Conservation (phyloP, 2,888 invertebrate genomes). For the Hemithea aestivaria region DNA sequence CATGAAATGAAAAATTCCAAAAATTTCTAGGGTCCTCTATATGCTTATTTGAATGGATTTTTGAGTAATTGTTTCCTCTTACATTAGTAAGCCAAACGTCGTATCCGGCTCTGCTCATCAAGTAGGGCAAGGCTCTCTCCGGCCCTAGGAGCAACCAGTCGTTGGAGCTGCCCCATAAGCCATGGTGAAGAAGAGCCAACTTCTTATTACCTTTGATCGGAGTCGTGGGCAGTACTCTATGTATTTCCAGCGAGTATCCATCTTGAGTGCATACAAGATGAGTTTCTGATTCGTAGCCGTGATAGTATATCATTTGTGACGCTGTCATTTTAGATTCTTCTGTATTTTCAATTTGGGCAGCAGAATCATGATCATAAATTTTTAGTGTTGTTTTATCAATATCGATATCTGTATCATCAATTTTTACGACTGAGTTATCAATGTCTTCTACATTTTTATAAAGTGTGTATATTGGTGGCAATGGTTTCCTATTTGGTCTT, state of each 20-base stretch:
- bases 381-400: too few relatives aligned
- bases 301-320: constrained; percentile 21
- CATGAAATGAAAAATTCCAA: constrained; percentile 54
- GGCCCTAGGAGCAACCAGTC: constrained; percentile 47
- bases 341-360: neutral
- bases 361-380: neutral
- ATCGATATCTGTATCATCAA: too few relatives aligned
- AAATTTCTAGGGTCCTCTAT: constrained; percentile 28
- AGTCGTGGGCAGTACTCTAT: constrained; percentile 31
- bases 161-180: constrained; percentile 44
- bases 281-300: constrained; percentile 36
- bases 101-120: constrained; percentile 70
- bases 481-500: too few relatives aligned
- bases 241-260: constrained; percentile 40
- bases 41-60: constrained; percentile 24
- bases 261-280: constrained; percentile 41
- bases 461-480: too few relatives aligned
- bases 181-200: constrained; percentile 42
- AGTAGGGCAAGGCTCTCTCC: constrained; percentile 39
- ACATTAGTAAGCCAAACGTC: constrained; percentile 78
- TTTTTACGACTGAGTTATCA: too few relatives aligned
- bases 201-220: constrained; percentile 11
- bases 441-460: too few relatives aligned
- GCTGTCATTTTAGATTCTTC: constrained; percentile 8
- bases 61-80: constrained; percentile 49